Evolutionary conservation across 2,113 vertebrate species (phyloP).

Genomic region (Apeltes quadracus): DNA sequence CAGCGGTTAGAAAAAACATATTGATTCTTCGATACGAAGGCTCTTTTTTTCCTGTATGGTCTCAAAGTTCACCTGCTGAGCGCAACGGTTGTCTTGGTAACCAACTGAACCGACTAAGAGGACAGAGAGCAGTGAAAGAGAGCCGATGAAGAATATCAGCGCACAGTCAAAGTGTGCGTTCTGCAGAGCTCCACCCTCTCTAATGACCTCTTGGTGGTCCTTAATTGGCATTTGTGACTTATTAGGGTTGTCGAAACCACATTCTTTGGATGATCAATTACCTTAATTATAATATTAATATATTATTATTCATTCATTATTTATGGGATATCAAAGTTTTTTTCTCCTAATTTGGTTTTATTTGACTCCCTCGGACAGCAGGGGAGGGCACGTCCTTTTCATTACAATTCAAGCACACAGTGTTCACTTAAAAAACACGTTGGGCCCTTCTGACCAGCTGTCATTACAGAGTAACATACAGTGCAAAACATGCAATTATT

Average conservation of each 20-base stretch:
- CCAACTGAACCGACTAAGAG: constrained; percentile 25
- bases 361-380: background rate
- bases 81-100: constrained; percentile 56
- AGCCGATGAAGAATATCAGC: constrained; percentile 11
- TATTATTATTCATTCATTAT: background rate
- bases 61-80: constrained; percentile 76
- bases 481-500: constrained; percentile 48
- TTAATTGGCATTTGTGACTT: background rate
- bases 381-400: background rate
- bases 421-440: constrained; percentile 27
- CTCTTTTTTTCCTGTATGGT: constrained; percentile 47
- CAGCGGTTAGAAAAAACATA: constrained; percentile 30
- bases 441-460: constrained; percentile 5
- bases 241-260: fast-evolving
- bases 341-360: background rate
- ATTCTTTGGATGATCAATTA: background rate
- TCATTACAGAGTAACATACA: constrained; percentile 42
- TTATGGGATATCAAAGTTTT: background rate
- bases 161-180: constrained; percentile 1
- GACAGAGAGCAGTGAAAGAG: constrained; percentile 10
- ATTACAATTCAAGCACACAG: background rate
- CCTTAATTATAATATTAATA: background rate
- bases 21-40: constrained; percentile 41
- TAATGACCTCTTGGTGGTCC: background rate
- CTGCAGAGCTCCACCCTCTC: background rate